phyloP scores from a whole-genome alignment of 2,888 invertebrate genomes.

The Metopia argyrocephala region DNA sequence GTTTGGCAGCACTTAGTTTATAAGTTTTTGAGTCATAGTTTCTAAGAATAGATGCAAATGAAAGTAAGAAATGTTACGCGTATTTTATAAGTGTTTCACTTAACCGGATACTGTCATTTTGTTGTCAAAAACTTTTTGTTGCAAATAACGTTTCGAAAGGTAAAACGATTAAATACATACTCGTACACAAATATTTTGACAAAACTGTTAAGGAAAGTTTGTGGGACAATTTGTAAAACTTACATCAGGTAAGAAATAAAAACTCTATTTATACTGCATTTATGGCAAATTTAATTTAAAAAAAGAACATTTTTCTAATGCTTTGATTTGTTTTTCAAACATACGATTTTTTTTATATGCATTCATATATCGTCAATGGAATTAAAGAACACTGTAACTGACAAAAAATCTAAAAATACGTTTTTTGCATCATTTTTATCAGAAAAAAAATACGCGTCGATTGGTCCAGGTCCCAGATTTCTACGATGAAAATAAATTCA shows the following conservation, averaged over 20 bases:
- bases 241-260: neutral
- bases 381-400: too few species aligned
- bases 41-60: neutral
- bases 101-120: slow-evolving; percentile 57
- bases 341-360: too few species aligned
- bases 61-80: slow-evolving; percentile 29
- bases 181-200: neutral
- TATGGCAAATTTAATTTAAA: too few species aligned
- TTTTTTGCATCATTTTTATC: too few species aligned
- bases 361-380: too few species aligned
- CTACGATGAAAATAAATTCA: too few species aligned
- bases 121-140: slow-evolving; percentile 50
- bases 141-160: neutral
- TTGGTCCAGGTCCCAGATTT: too few species aligned
- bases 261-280: too few species aligned
- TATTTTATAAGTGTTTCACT: slow-evolving; percentile 47
- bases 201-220: neutral
- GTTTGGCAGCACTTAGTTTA: neutral
- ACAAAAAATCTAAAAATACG: too few species aligned
- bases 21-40: neutral
- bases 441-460: too few species aligned
- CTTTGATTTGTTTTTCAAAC: too few species aligned
- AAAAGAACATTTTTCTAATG: too few species aligned
- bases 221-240: slow-evolving; percentile 8
- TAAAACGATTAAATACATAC: slow-evolving; percentile 20